phyloP scores from a whole-genome alignment of 2,113 vertebrate species.

The Pungitius pungitius region DNA sequence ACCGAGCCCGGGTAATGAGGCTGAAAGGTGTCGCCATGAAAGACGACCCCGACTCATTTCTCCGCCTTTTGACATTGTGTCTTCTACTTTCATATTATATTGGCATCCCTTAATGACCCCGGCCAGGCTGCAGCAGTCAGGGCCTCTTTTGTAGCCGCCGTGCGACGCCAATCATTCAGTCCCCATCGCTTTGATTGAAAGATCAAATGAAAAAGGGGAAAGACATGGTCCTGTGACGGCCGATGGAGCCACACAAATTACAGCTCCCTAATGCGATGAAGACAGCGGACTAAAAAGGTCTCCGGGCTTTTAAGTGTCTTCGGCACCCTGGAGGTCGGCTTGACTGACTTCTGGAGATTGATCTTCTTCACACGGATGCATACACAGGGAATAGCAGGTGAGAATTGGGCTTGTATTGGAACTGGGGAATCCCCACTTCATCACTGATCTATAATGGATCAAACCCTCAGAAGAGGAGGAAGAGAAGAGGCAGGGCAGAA shows the following conservation, averaged over 20 bases:
- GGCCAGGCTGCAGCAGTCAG: constrained; percentile 44
- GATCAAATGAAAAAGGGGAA: constrained; percentile 44
- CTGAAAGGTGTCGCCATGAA: constrained; percentile 61
- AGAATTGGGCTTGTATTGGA: constrained; percentile 28
- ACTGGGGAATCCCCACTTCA: constrained; percentile 24
- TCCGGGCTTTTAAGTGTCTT: constrained; percentile 19
- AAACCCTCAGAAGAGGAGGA: constrained; percentile 16
- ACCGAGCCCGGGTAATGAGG: constrained; percentile 58
- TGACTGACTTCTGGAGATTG: constrained; percentile 54
- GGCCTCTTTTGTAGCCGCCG: constrained; percentile 43
- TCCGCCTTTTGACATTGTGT: constrained; percentile 41
- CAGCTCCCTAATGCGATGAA: constrained; percentile 13
- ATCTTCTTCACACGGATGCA: constrained; percentile 40
- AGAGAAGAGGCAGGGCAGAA: neutral
- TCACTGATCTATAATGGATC: constrained; percentile 66
- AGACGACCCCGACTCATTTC: constrained; percentile 41
- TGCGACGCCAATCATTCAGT: constrained; percentile 61
- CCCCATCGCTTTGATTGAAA: constrained; percentile 67
- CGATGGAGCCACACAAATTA: constrained; percentile 42
- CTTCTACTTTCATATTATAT: constrained; percentile 41
- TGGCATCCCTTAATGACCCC: constrained; percentile 64
- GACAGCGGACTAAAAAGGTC: constrained; percentile 12
- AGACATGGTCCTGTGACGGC: constrained; percentile 25
- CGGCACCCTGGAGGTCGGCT: constrained; percentile 34
- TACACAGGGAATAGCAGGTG: constrained; percentile 40